These are phyloP conservation scores for Epirrita christyi DNA, from an alignment of 2,888 invertebrate genomes.

Conservation along the genomic window DNA sequence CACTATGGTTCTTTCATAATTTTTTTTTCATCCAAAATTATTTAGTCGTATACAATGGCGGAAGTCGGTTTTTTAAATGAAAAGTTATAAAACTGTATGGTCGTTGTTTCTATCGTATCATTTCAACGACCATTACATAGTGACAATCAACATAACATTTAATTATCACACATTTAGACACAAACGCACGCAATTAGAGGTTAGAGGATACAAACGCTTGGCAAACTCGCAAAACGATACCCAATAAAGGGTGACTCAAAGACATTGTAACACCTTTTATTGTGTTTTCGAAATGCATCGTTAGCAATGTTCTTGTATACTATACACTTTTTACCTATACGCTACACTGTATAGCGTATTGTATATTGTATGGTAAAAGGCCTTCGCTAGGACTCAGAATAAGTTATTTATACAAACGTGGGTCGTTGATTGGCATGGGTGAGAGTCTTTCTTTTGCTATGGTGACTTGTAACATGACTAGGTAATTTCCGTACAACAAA, in stretches of 20 bases:
- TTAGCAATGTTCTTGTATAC: constrained; percentile 47
- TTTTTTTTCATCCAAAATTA: no score
- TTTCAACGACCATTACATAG: not conserved
- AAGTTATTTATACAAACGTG: no score
- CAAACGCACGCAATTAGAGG: constrained; percentile 41
- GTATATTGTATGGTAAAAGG: no score
- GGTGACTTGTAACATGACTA: no score
- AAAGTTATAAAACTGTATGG: not conserved
- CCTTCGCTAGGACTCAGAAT: no score
- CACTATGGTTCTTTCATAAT: no score
- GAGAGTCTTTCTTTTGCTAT: no score
- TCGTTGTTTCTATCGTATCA: not conserved
- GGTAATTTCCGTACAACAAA: no score
- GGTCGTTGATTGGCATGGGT: no score
- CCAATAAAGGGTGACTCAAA: constrained; percentile 46
- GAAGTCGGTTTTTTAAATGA: no score
- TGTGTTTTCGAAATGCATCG: constrained; percentile 44
- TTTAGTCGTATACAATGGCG: no score
- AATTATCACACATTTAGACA: constrained; percentile 15
- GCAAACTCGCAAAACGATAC: constrained; percentile 49
- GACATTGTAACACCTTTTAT: constrained; percentile 55
- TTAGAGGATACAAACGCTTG: constrained; percentile 41
- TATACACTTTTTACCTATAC: no score
- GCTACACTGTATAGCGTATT: constrained; percentile 3
- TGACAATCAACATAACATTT: constrained; percentile 11